Conservation (phyloP, 2,888 invertebrate species). For the Caenorhabditis drosophilae region DNA sequence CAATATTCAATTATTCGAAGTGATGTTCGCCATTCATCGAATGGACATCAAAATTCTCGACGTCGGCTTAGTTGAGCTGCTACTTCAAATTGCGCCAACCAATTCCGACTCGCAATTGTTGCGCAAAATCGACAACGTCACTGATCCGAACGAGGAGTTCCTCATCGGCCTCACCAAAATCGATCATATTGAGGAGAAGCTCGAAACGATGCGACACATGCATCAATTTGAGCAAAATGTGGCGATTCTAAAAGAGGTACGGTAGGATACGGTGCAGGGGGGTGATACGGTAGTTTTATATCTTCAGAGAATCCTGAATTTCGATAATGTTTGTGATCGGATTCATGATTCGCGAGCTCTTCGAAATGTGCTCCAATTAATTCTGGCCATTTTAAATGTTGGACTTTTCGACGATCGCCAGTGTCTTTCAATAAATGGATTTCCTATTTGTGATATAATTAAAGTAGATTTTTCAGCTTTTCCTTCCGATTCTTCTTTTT, state of each 20-base stretch:
- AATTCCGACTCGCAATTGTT: constrained; percentile 34
- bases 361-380: constrained; percentile 35
- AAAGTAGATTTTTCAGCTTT: constrained; percentile 8
- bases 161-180: constrained; percentile 53
- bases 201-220: constrained; percentile 57
- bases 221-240: constrained; percentile 38
- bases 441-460: constrained; percentile 3
- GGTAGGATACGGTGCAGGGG: too few species aligned
- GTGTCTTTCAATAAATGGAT: constrained; percentile 26
- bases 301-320: constrained; percentile 12
- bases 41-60: constrained; percentile 34
- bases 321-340: constrained; percentile 13
- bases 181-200: constrained; percentile 61
- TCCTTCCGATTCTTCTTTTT: too few species aligned
- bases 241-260: constrained; percentile 14
- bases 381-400: constrained; percentile 29
- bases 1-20: constrained; percentile 54
- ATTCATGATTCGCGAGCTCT: constrained; percentile 32
- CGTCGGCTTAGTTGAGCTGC: constrained; percentile 10
- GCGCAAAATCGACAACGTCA: constrained; percentile 14
- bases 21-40: constrained; percentile 61
- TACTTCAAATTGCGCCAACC: constrained; percentile 35
- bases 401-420: constrained; percentile 33
- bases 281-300: too few species aligned
- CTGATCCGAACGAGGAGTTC: constrained; percentile 32